Evolutionary conservation across 2,113 vertebrate species (phyloP).

Genomic region (Maccullochella peelii): DNA sequence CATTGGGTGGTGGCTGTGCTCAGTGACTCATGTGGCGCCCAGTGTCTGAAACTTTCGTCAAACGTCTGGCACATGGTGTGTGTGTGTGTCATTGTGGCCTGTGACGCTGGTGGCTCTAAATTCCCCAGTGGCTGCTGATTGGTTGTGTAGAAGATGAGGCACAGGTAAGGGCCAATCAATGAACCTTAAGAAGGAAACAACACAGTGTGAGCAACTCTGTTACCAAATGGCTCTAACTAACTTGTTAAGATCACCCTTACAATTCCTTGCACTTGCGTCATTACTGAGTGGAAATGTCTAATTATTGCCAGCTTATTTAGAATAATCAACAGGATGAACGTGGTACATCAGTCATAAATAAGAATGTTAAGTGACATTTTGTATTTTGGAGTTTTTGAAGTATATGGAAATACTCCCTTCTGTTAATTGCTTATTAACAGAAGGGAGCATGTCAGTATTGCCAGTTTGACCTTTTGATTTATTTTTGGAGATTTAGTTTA

Average conservation of each 20-base stretch:
- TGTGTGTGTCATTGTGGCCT: constrained; percentile 81
- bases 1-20: constrained; percentile 79
- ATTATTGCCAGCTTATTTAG: constrained; percentile 73
- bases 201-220: constrained; percentile 72
- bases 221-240: constrained; percentile 68
- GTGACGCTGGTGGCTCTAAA: constrained; percentile 81
- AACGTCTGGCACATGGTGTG: constrained; percentile 83
- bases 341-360: constrained; percentile 42
- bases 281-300: constrained; percentile 61
- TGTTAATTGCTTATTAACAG: not conserved
- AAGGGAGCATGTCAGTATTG: too few relatives aligned
- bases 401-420: not conserved
- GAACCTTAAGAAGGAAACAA: constrained; percentile 54
- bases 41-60: constrained; percentile 82
- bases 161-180: constrained; percentile 77
- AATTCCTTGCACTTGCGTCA: constrained; percentile 80
- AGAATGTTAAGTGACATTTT: constrained; percentile 12
- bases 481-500: not conserved
- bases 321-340: constrained; percentile 51
- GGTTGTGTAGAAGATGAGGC: constrained; percentile 71
- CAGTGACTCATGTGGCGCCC: constrained; percentile 82
- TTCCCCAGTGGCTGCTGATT: constrained; percentile 72
- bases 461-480: not conserved
- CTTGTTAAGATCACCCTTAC: constrained; percentile 74
- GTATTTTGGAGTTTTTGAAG: not conserved